Base-by-base conservation (phyloP, 2,888 invertebrate genomes). In the Yponomeuta plumbellus region DNA sequence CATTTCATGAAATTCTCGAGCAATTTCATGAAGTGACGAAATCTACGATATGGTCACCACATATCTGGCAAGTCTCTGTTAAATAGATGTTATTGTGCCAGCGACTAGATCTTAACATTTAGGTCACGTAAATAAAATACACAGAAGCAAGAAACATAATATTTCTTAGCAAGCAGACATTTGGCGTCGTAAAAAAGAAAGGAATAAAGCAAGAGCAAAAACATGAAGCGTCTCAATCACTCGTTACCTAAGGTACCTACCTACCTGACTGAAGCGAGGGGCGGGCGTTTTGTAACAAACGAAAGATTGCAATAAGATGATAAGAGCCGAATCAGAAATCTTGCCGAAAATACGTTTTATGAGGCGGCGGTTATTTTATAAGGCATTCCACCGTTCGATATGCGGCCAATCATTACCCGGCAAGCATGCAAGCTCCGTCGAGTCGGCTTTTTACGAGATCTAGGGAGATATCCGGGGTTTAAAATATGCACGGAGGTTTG, bases 291-390 rank as follows among this genome's bases (percentile, higher is more conserved):
- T 84, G 86, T 88, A 88, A 88, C 82, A 86, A 82, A 84, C 84
- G 80, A 78, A 81, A 88, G 89, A 90, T 91, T 85, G 83, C 87
- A 88, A 88, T 85, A 84, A 85, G 83, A 78, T 81, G 90, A 91
- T 91, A 88, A 85, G 74, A 74, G 72, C 71, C 77, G 78, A 87
- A 88, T 89, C 86, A 80, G 85, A 85, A 87, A 89, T 88, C 86
- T 89, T 83, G 83, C 87, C 89, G 80, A 90, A 90, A 89, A 87
- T 85, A 82, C 81, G 80, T 79, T 86, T 87, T 88, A 88, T 79
- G 75, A 81, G 76, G 80, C 86, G 69, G 69, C 70, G 88, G 88
- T 88, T 84, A 89, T 90, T 86, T 86, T 84, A 78, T 78, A 86
- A 88, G 88, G 87, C 85, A 89, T 89, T 87, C 85, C 75, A 78